These are phyloP conservation scores for Aphelenchoides bicaudatus DNA, from an alignment of 2,888 invertebrate genomes.

Conservation along the genomic window DNA sequence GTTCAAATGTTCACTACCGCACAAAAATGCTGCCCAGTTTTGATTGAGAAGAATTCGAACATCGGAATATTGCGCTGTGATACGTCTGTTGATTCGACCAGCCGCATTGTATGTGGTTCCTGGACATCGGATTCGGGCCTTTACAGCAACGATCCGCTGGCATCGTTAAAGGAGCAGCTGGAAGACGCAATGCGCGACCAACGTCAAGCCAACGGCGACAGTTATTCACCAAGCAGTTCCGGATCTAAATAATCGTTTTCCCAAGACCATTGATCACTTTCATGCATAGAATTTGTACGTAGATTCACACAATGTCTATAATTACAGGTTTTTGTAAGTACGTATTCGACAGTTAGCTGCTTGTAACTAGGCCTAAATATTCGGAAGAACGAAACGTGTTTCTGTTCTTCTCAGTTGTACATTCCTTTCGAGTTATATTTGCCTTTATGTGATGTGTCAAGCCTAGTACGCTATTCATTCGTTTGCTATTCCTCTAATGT, in stretches of 20 bases:
- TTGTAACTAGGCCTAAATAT: no score
- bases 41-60: slow-evolving; percentile 40
- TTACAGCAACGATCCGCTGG: slow-evolving; percentile 22
- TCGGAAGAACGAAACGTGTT: slow-evolving; percentile 1
- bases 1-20: slow-evolving; percentile 21
- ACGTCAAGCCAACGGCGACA: background rate
- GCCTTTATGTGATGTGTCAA: background rate
- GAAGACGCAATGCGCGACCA: slow-evolving; percentile 42
- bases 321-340: background rate
- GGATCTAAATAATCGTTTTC: no score
- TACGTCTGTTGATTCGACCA: slow-evolving; percentile 25
- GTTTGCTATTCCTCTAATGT: slow-evolving; percentile 2
- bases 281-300: background rate
- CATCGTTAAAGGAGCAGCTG: slow-evolving; percentile 37
- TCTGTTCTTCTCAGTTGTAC: slow-evolving; percentile 1
- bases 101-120: slow-evolving; percentile 45
- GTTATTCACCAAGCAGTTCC: background rate
- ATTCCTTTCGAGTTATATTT: slow-evolving; percentile 8
- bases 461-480: background rate
- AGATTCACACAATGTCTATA: background rate
- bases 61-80: slow-evolving; percentile 26
- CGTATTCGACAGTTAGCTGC: background rate
- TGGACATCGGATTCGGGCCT: slow-evolving; percentile 45
- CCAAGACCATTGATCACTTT: slow-evolving; percentile 4
- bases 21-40: slow-evolving; percentile 42